These are phyloP conservation scores for Dendrophyllia cribrosa DNA, from an alignment of 64 coral and sea anemone species.

Conservation along the genomic window DNA sequence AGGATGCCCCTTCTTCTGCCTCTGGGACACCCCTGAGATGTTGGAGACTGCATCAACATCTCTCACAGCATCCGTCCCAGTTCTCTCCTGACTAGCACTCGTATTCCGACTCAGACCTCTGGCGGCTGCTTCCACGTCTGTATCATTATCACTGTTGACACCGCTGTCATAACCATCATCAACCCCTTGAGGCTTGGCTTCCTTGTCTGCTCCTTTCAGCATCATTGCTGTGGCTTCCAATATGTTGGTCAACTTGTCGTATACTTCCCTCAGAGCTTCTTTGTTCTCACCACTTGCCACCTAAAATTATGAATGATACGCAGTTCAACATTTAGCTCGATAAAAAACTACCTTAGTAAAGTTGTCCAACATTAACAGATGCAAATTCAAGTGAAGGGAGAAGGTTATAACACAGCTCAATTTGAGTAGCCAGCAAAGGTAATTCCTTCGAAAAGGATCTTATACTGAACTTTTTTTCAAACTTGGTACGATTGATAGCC, in stretches of 20 bases:
- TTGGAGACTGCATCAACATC: slow-evolving; percentile 36
- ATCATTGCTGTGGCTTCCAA: slow-evolving; percentile 72
- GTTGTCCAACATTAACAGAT: no score
- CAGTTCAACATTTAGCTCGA: no score
- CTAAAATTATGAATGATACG: neutral
- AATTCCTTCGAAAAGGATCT: no score
- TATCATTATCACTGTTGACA: slow-evolving; percentile 38
- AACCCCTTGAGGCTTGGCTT: neutral
- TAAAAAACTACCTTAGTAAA: no score
- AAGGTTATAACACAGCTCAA: no score
- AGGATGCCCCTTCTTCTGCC: slow-evolving; percentile 5
- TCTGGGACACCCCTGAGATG: slow-evolving; percentile 57
- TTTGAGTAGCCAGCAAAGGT: no score
- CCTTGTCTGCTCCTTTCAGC: slow-evolving; percentile 50
- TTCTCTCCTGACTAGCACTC: slow-evolving; percentile 45
- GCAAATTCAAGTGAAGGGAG: no score
- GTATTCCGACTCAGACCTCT: slow-evolving; percentile 40
- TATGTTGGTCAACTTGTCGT: slow-evolving; percentile 69
- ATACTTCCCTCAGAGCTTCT: slow-evolving; percentile 48
- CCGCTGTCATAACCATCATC: slow-evolving; percentile 15
- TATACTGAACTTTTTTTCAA: no score
- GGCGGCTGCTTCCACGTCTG: slow-evolving; percentile 13
- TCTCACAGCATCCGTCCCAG: neutral
- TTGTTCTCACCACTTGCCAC: slow-evolving; percentile 55
- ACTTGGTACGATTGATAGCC: no score